These are phyloP conservation scores for Euthynnus affinis DNA, from an alignment of 2,797 vertebrate species.

Conservation along the genomic window DNA sequence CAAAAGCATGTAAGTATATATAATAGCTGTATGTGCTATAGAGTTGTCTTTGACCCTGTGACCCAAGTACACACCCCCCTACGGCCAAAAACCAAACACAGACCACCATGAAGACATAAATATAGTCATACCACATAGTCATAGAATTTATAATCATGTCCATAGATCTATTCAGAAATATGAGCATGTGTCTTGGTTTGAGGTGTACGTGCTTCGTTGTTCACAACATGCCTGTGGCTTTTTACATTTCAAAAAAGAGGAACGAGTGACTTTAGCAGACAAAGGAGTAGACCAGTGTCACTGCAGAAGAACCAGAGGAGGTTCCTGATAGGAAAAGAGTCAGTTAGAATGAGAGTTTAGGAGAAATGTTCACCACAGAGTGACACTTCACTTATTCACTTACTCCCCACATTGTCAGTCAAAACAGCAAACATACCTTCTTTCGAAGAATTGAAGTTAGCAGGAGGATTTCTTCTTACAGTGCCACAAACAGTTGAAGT, in stretches of 20 bases:
- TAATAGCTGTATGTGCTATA: neutral
- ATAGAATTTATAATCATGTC: neutral
- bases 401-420: slow-evolving; percentile 34
- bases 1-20: neutral
- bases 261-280: slow-evolving; percentile 17
- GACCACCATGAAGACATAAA: neutral
- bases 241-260: slow-evolving; percentile 28
- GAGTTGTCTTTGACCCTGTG: neutral
- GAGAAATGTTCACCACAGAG: slow-evolving; percentile 37
- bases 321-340: slow-evolving; percentile 2
- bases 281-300: slow-evolving; percentile 1
- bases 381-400: slow-evolving; percentile 35
- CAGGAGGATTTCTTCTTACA: neutral
- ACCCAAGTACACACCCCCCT: neutral
- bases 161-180: slow-evolving; percentile 23
- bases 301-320: slow-evolving; percentile 17
- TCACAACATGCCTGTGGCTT: slow-evolving; percentile 53
- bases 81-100: neutral
- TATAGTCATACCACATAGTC: neutral
- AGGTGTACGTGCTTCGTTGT: slow-evolving; percentile 52
- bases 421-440: slow-evolving; percentile 26
- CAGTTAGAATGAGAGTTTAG: slow-evolving; percentile 6
- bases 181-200: slow-evolving; percentile 32
- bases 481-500: slow-evolving; percentile 10
- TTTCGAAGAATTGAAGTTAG: slow-evolving; percentile 15